Evolutionary conservation across 1,140 invertebrate species (phyloP).

Genomic region (Leptinotarsa lineolata): DNA sequence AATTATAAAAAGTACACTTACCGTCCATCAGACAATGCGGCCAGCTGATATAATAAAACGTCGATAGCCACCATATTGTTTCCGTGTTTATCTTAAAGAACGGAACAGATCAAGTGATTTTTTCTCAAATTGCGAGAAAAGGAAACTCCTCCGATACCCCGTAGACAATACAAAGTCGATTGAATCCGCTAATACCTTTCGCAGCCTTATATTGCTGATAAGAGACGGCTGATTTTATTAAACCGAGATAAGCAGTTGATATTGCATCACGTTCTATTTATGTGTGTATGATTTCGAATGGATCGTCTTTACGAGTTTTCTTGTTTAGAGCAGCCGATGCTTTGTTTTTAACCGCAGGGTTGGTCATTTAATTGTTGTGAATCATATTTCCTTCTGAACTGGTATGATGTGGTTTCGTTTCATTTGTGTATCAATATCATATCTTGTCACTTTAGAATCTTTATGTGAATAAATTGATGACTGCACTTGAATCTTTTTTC

Average conservation of each 20-base stretch:
- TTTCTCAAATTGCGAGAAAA: not conserved
- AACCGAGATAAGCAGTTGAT: not conserved
- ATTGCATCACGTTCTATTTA: slow-evolving; percentile 1
- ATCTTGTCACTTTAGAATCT: too few species aligned
- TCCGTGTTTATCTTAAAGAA: not conserved
- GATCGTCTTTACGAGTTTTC: too few species aligned
- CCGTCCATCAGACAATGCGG: slow-evolving; percentile 13
- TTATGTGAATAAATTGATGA: too few species aligned
- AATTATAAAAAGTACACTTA: not conserved
- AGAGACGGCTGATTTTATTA: slow-evolving; percentile 11
- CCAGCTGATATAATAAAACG: slow-evolving; percentile 19
- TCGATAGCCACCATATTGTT: slow-evolving; percentile 15
- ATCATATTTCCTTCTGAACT: too few species aligned
- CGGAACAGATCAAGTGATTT: not conserved
- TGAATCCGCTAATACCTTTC: slow-evolving; percentile 14
- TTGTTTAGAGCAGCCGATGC: too few species aligned
- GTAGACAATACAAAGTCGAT: not conserved
- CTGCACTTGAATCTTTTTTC: too few species aligned
- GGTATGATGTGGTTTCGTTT: too few species aligned
- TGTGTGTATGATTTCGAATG: not conserved
- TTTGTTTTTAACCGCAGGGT: too few species aligned
- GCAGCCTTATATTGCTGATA: slow-evolving; percentile 23
- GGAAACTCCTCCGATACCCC: not conserved
- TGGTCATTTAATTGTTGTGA: too few species aligned
- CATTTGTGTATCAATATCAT: too few species aligned